Evolutionary conservation across 2,797 vertebrate genomes (phyloP).

Genomic region (Phalanger gymnotis): DNA sequence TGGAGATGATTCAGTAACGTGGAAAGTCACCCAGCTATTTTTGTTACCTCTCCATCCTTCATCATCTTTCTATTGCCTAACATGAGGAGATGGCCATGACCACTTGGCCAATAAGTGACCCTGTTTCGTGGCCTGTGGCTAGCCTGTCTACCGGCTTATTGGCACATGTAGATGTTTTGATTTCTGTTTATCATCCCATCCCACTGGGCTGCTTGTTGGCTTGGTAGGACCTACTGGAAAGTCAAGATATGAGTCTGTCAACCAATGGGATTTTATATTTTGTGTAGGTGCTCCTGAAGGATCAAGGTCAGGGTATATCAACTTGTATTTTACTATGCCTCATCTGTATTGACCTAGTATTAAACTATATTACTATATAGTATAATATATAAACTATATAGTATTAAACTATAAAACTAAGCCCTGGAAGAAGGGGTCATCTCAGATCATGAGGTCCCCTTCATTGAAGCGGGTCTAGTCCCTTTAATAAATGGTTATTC

Average conservation of each 20-base stretch:
- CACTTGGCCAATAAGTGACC: not conserved
- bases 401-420: no score
- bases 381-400: no score
- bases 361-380: no score
- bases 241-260: not conserved
- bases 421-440: not conserved
- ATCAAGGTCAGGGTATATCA: not conserved
- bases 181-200: not conserved
- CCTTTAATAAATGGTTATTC: not conserved
- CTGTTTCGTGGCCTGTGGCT: not conserved
- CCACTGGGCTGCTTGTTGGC: not conserved
- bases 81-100: not conserved
- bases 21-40: not conserved
- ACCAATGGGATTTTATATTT: not conserved
- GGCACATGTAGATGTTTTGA: not conserved
- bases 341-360: no score
- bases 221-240: not conserved
- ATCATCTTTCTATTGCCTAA: not conserved
- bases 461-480: not conserved
- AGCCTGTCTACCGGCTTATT: not conserved
- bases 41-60: not conserved
- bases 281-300: not conserved
- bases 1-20: not conserved
- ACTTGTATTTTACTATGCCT: not conserved
- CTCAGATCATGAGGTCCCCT: not conserved